These are phyloP conservation scores for Sisor rabdophorus DNA, from an alignment of 2,113 vertebrate species.

Conservation along the genomic window DNA sequence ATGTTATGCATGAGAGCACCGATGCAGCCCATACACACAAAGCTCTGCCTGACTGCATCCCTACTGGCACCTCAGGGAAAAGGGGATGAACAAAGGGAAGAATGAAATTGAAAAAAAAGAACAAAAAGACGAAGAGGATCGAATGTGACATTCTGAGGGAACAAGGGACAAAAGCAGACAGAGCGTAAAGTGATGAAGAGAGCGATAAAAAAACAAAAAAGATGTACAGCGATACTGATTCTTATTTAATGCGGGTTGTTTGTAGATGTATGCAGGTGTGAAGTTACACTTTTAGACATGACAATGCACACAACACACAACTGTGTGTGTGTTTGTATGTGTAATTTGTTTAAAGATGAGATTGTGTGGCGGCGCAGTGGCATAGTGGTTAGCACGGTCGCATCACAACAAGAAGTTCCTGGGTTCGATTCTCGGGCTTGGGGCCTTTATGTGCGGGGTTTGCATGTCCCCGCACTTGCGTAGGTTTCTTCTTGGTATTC, in stretches of 20 bases:
- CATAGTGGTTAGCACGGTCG: no score
- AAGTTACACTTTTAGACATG: constrained; percentile 11
- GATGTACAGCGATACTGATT: constrained; percentile 6
- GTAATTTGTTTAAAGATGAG: constrained; percentile 27
- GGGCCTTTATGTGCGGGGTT: no score
- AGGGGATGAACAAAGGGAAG: constrained; percentile 39
- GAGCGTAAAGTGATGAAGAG: constrained; percentile 27
- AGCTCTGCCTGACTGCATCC: constrained; percentile 28
- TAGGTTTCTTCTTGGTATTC: no score
- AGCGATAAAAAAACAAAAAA: constrained; percentile 24
- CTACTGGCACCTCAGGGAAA: constrained; percentile 23
- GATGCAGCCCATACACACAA: constrained; percentile 5
- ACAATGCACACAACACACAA: no score
- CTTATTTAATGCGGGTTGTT: neutral
- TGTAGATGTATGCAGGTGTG: neutral
- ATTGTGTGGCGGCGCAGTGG: constrained; percentile 13
- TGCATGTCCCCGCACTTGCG: no score
- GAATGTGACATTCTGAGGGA: constrained; percentile 36
- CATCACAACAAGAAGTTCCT: no score
- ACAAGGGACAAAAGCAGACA: constrained; percentile 17
- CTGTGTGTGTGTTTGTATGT: neutral
- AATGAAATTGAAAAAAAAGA: constrained; percentile 35
- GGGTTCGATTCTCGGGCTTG: no score
- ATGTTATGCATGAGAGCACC: constrained; percentile 61
- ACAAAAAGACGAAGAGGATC: constrained; percentile 25